Evolutionary conservation across 1,140 invertebrate species (phyloP).

Genomic region (Eufriesea mexicana): DNA sequence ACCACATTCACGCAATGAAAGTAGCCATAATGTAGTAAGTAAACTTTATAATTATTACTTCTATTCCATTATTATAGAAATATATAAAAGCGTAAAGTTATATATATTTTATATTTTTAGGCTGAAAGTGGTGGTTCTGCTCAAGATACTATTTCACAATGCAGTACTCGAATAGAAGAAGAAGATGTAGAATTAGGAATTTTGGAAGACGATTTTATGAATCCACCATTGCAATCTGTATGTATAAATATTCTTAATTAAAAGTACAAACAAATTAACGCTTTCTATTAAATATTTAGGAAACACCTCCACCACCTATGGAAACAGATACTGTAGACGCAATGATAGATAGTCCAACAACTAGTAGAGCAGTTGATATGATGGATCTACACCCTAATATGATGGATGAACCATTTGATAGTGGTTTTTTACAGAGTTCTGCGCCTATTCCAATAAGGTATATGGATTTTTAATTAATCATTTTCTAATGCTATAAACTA

Average conservation of each 20-base stretch:
- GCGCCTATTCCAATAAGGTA: constrained; percentile 81
- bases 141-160: constrained; percentile 78
- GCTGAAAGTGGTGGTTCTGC: constrained; percentile 74
- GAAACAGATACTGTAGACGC: constrained; percentile 73
- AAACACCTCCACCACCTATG: constrained; percentile 72
- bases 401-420: constrained; percentile 81
- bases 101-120: constrained; percentile 50
- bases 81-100: background rate
- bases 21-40: constrained; percentile 79
- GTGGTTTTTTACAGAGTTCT: constrained; percentile 80
- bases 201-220: constrained; percentile 73
- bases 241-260: constrained; percentile 32
- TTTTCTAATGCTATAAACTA: background rate
- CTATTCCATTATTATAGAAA: background rate
- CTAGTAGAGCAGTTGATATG: constrained; percentile 79
- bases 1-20: constrained; percentile 93
- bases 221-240: constrained; percentile 65
- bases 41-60: background rate
- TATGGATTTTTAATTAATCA: background rate
- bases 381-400: constrained; percentile 81
- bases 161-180: constrained; percentile 87
- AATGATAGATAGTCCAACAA: constrained; percentile 78
- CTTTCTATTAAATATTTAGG: constrained; percentile 59
- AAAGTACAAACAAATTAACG: constrained; percentile 33
- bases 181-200: constrained; percentile 77